These are phyloP conservation scores for Urocynchramus pylzowi DNA, from an alignment of 2,113 vertebrate species.

Conservation along the genomic window DNA sequence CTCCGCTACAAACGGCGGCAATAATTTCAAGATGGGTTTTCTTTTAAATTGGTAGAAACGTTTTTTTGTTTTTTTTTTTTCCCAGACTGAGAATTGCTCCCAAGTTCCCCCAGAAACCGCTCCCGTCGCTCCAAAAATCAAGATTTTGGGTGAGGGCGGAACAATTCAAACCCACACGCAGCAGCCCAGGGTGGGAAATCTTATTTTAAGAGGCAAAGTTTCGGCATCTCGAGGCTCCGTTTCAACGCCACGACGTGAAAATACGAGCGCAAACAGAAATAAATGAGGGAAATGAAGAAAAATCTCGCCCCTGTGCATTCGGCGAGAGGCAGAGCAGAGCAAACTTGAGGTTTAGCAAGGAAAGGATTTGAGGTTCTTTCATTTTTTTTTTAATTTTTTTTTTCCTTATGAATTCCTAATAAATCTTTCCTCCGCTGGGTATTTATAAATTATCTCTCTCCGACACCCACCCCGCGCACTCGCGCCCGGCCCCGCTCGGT, in stretches of 20 bases:
- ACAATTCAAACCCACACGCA: accelerated
- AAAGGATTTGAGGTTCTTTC: not conserved
- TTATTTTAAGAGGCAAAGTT: not conserved
- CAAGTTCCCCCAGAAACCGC: not conserved
- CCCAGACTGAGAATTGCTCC: not conserved
- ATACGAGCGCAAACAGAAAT: not conserved
- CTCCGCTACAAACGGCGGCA: accelerated
- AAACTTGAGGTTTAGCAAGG: not conserved
- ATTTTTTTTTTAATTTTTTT: not conserved
- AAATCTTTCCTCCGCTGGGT: conserved; percentile 71
- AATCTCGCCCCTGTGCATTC: not conserved
- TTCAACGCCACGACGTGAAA: not conserved
- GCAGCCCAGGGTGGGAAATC: accelerated
- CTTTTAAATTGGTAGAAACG: accelerated
- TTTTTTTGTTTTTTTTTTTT: not conserved
- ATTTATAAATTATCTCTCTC: conserved; percentile 72
- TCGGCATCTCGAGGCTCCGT: not conserved
- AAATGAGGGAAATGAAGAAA: not conserved
- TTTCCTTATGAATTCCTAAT: conserved; percentile 44
- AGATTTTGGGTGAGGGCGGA: not conserved
- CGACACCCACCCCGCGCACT: not conserved
- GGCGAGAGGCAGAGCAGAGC: not conserved
- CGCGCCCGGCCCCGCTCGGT: not conserved
- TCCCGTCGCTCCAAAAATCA: accelerated
- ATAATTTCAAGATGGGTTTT: not conserved